These are phyloP conservation scores for Drosophila parvula DNA, from an alignment of 1,140 invertebrate genomes.

Conservation along the genomic window DNA sequence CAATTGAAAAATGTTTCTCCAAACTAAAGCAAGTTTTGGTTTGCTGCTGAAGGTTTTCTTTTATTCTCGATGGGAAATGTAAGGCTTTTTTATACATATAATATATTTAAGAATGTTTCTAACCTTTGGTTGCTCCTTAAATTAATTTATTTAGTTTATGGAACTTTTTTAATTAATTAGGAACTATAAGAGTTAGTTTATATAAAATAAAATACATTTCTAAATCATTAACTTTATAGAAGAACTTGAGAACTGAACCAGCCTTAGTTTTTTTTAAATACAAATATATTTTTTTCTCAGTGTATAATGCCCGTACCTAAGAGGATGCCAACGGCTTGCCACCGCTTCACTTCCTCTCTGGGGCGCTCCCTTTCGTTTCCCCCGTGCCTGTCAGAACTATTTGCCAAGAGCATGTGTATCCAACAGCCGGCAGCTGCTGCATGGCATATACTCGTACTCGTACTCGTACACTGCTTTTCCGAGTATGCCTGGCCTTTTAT, in stretches of 20 bases:
- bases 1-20: too few relatives aligned
- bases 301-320: constrained; percentile 32
- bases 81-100: too few relatives aligned
- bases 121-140: too few relatives aligned
- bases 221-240: not conserved
- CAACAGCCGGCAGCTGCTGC: constrained; percentile 27
- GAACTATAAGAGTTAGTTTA: too few relatives aligned
- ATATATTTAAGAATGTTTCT: too few relatives aligned
- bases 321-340: constrained; percentile 41
- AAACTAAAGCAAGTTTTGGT: too few relatives aligned
- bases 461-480: not conserved
- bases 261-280: not conserved
- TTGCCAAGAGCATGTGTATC: constrained; percentile 51
- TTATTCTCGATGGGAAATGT: too few relatives aligned
- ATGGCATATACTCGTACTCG: constrained; percentile 4
- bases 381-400: constrained; percentile 50
- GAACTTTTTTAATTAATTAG: too few relatives aligned
- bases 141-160: too few relatives aligned
- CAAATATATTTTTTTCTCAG: not conserved
- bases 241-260: not conserved
- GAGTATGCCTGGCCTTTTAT: constrained; percentile 55
- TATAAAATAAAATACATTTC: not conserved
- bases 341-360: not conserved
- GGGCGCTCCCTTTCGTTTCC: not conserved
- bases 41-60: too few relatives aligned